These are phyloP conservation scores for Acleris cristana DNA, from an alignment of 2,888 invertebrate genomes.

Conservation along the genomic window DNA sequence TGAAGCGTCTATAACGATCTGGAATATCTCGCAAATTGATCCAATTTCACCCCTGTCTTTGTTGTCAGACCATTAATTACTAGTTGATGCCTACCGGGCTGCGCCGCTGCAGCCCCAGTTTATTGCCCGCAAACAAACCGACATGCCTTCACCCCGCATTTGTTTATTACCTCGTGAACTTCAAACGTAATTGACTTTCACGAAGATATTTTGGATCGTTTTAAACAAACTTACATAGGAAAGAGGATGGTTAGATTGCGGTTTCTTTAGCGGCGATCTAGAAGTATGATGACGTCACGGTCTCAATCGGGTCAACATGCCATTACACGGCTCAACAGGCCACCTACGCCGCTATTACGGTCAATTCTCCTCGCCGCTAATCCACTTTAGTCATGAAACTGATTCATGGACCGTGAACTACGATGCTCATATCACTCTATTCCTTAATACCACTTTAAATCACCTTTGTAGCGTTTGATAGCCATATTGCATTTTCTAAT, in stretches of 20 bases:
- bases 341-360: constrained; percentile 66
- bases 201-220: constrained; percentile 55
- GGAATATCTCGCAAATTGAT: constrained; percentile 77
- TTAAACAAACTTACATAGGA: constrained; percentile 15
- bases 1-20: constrained; percentile 58
- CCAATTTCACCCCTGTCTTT: constrained; percentile 75
- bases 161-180: constrained; percentile 71
- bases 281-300: constrained; percentile 33
- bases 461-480: too few species aligned
- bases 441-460: too few species aligned
- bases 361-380: constrained; percentile 50
- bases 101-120: constrained; percentile 62
- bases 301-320: constrained; percentile 18
- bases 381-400: constrained; percentile 23
- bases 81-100: constrained; percentile 61
- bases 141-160: constrained; percentile 69
- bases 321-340: not conserved
- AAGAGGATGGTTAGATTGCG: constrained; percentile 15
- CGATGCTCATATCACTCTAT: not conserved
- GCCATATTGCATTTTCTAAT: constrained; percentile 26
- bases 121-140: constrained; percentile 80
- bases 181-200: constrained; percentile 63
- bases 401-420: constrained; percentile 13
- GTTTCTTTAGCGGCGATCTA: constrained; percentile 11
- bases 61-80: constrained; percentile 78